Evolutionary conservation across 2,113 vertebrate genomes (phyloP), one percentile per base, ranked within the genome.

Genomic region (Telmatochromis sp.): DNA sequence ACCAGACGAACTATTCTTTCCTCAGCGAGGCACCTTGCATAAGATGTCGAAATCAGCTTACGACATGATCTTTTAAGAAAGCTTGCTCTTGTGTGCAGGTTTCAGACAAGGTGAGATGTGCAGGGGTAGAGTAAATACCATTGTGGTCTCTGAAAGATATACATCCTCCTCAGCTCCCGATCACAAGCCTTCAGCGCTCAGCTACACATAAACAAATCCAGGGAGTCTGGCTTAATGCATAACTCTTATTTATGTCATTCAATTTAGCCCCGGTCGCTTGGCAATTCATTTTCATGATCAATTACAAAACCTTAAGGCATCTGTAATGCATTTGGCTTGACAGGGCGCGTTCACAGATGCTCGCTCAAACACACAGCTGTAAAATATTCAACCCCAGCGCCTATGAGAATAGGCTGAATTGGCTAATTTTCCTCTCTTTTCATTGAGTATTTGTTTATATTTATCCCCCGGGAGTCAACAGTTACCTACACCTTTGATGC

Each of bases 281-380:
- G 94, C 94, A 91, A 95, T 96, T 96, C 95, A 94, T 96, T 95
- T 94, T 95, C 94, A 93, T 94, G 96, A 97, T 96, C 96, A 96
- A 96, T 96, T 96, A 96, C 92, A 84, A 94, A 94, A 94, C 93
- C 96, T 96, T 81, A 89, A 93, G 96, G 96, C 94, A 60, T 92
- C 87, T 93, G 90, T 91, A 94, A 95, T 94, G 94, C 92, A 92
- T 95, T 91, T 80, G 90, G 93, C 28, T 84, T 90, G 92, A 94
- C 95, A 84, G 90, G 57, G 82, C 79, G 70, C 83, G 70, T 87
- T 91, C 89, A 82, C 91, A 90, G 82, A 21, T 37, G 37, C 82
- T 42, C 23, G 21, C 88, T 85, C 88, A 82, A 81, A 88, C 87
- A 35, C 89, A 26, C 33, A 10, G 47, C 91, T 57, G 88, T 91